Conservation (phyloP, 2,113 vertebrate species). For the Sus scrofa region DNA sequence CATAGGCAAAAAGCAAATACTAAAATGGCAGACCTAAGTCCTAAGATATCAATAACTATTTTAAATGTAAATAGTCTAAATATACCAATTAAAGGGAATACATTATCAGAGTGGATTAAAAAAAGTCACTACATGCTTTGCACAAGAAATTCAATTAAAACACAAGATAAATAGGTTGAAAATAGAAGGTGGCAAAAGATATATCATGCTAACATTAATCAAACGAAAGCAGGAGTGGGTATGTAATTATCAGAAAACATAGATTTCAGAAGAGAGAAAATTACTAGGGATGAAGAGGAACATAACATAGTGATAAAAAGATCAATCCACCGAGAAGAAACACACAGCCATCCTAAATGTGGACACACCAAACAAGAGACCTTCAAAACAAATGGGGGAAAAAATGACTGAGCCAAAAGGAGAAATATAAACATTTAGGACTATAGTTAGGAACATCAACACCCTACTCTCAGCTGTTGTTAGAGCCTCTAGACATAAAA, state of each 20-base stretch:
- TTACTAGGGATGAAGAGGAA: conserved; percentile 19
- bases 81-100: conserved; percentile 47
- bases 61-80: background rate
- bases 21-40: conserved; percentile 6
- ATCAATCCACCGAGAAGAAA: background rate
- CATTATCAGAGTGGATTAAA: background rate
- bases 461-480: background rate
- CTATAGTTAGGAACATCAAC: background rate
- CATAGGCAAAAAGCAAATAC: background rate
- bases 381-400: background rate
- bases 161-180: conserved; percentile 25
- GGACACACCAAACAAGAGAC: background rate
- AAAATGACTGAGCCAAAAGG: background rate
- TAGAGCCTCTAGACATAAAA: background rate
- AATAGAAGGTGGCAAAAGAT: conserved; percentile 10
- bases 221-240: background rate
- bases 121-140: background rate
- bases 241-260: conserved; percentile 22
- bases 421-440: background rate
- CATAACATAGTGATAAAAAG: background rate
- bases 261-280: conserved; percentile 38
- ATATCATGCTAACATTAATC: conserved; percentile 13
- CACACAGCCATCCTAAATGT: background rate
- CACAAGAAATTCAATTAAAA: conserved; percentile 44
- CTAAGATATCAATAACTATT: background rate